Conservation (phyloP, 2,113 vertebrate genomes). For the Oryzias curvinotus region DNA sequence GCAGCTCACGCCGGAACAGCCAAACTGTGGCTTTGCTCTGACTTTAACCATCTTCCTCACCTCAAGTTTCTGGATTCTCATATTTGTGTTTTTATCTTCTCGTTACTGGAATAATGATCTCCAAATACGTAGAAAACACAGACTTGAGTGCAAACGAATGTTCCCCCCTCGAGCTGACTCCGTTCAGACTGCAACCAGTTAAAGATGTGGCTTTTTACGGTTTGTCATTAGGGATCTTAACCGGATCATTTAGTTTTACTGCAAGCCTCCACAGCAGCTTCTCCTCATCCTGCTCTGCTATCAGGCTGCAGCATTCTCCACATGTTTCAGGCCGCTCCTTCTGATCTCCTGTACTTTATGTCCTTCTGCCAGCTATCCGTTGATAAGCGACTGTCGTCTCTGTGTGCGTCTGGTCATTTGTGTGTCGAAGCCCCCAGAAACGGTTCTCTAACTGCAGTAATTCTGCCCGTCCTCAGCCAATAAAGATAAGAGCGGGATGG, state of each 20-base stretch:
- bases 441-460: slow-evolving; percentile 37
- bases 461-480: slow-evolving; percentile 64
- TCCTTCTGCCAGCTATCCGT: slow-evolving; percentile 4
- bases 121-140: too few species aligned
- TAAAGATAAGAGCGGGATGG: slow-evolving; percentile 71
- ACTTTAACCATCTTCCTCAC: too few species aligned
- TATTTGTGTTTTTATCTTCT: too few species aligned
- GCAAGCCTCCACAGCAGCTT: slow-evolving; percentile 2
- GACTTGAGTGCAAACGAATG: too few species aligned
- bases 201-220: slow-evolving; percentile 16
- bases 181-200: background rate
- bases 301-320: background rate
- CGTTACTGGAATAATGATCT: too few species aligned
- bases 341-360: slow-evolving; percentile 7
- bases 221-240: slow-evolving; percentile 33
- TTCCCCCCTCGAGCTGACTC: background rate
- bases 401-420: slow-evolving; percentile 35
- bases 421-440: slow-evolving; percentile 29
- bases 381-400: slow-evolving; percentile 48
- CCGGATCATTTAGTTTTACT: slow-evolving; percentile 51
- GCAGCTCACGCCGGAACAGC: too few species aligned
- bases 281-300: background rate
- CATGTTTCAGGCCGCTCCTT: slow-evolving; percentile 7
- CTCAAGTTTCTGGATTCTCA: too few species aligned
- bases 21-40: too few species aligned